A percentile compares a stretch with the other conserved stretches of the same genome.
Conservation (phyloP, 1,140 invertebrate genomes). For the Lepidotrigona ventralis region DNA sequence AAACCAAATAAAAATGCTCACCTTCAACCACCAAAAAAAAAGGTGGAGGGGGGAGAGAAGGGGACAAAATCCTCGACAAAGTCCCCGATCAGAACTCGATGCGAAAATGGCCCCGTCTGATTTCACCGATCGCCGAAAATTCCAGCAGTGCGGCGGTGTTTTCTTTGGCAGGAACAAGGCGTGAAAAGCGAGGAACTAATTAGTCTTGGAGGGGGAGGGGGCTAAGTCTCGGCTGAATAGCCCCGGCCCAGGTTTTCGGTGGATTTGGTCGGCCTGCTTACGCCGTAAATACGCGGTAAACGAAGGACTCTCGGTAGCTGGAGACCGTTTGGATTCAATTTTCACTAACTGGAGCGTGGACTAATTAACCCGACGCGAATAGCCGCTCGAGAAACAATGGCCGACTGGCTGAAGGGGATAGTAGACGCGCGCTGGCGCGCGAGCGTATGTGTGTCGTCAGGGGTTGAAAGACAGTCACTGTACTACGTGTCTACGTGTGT, state of each 20-base stretch:
- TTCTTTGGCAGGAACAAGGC: slow-evolving; percentile 1
- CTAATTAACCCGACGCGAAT: slow-evolving; percentile 75
- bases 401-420: slow-evolving; percentile 32
- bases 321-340: slow-evolving; percentile 70
- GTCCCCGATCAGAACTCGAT: not conserved
- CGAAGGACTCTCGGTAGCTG: slow-evolving; percentile 40
- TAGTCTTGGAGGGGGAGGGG: not conserved
- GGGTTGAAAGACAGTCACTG: slow-evolving; percentile 3
- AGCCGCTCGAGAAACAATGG: slow-evolving; percentile 64
- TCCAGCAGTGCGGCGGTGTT: not conserved
- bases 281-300: slow-evolving; percentile 40
- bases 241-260: slow-evolving; percentile 15
- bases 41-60: accelerated
- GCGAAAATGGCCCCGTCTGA: not conserved
- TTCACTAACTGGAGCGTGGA: slow-evolving; percentile 74
- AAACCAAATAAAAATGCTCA: too few relatives aligned
- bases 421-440: not conserved
- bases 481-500: not conserved
- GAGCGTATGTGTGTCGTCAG: slow-evolving; percentile 16
- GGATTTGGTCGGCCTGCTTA: slow-evolving; percentile 30
- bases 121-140: not conserved
- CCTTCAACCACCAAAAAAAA: too few relatives aligned
- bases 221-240: slow-evolving; percentile 10
- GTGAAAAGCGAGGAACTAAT: slow-evolving; percentile 36
- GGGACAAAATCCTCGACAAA: not conserved